These are phyloP conservation scores for Sminthopsis crassicaudata DNA, from an alignment of 2,113 vertebrate species.

Conservation along the genomic window DNA sequence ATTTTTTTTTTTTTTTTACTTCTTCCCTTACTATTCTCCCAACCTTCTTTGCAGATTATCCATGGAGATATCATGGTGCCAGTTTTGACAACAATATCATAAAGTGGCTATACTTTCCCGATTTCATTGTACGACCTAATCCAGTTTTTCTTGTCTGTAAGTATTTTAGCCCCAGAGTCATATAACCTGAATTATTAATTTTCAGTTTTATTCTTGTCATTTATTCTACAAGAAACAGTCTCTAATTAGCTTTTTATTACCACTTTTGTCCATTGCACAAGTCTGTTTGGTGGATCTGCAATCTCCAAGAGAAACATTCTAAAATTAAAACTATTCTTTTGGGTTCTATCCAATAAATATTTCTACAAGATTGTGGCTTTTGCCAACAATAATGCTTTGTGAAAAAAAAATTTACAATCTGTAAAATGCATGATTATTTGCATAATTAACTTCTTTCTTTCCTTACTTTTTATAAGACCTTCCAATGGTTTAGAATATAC, in stretches of 20 bases:
- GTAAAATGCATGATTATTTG: not conserved
- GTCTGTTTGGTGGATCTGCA: not conserved
- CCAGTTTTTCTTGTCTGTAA: slow-evolving; percentile 96
- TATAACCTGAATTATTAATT: not conserved
- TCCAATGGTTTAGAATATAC: not conserved
- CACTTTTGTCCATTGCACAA: not conserved
- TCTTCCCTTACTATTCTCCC: not conserved
- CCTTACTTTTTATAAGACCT: not conserved
- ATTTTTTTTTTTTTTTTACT: slow-evolving; percentile 44
- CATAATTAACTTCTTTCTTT: not conserved
- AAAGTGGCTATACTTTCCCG: slow-evolving; percentile 98
- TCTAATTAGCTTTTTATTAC: slow-evolving; percentile 35
- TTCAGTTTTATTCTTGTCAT: slow-evolving; percentile 19
- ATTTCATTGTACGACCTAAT: slow-evolving; percentile 92
- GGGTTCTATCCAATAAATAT: not conserved
- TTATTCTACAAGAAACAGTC: slow-evolving; percentile 37
- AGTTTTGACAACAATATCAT: slow-evolving; percentile 94
- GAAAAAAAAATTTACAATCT: not conserved
- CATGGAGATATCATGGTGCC: slow-evolving; percentile 92
- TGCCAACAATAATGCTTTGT: not conserved
- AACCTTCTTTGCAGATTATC: slow-evolving; percentile 89
- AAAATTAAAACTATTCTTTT: not conserved
- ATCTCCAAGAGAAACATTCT: not conserved
- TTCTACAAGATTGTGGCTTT: not conserved
- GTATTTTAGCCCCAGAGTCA: slow-evolving; percentile 72